Base-by-base conservation (phyloP, 2,888 invertebrate genomes). In the Dolomedes plantarius region DNA sequence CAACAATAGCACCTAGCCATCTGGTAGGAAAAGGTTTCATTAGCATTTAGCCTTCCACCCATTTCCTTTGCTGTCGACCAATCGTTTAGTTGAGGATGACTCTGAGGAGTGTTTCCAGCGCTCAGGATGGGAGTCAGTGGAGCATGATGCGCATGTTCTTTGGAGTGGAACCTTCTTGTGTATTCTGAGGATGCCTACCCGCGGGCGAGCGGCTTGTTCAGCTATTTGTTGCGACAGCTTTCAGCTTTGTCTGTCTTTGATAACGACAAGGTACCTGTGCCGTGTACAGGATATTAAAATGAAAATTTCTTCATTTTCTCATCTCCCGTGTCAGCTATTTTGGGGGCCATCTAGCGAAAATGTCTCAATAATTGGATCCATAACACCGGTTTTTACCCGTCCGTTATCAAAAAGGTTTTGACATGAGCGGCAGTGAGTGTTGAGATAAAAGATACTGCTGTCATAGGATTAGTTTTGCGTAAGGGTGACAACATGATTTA, bases 61-160 rank as follows among this genome's bases (percentile, higher is more conserved):
- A 50, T 76, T 69, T 71, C 65, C 76, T 65, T 71, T 71, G 39
- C 75, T 75, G 27, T 83, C 46, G 64, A 64, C 83, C 83, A 85
- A 85, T 85, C 77, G 68, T 68, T 72, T 76, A 31, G 72, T 56
- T 16, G 23, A 56, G 77, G 67, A 67, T 85, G 50, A 72, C 56
- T 73, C 36, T 31, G 23, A 39, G 71, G 72, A 72, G 83, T 77
- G 36, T 69, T 69, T 65, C 28, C 72, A 19, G 28, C 0, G 56
- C 29, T 36, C 9, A n/a, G 23, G 23, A 56, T 46, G 36, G 67
- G 65, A 72, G 50, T 62, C 68, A 81, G 56, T 50, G 73, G 82
- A 31, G 82, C 75, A 75, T 71, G 82, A 41, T 68, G 82, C 3
- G 82, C 69, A 71, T 46, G 82, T 31, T 23, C 75, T 69, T 11